These are phyloP conservation scores for Chymomyza procnemis DNA, from an alignment of 2,888 invertebrate species.

Conservation along the genomic window DNA sequence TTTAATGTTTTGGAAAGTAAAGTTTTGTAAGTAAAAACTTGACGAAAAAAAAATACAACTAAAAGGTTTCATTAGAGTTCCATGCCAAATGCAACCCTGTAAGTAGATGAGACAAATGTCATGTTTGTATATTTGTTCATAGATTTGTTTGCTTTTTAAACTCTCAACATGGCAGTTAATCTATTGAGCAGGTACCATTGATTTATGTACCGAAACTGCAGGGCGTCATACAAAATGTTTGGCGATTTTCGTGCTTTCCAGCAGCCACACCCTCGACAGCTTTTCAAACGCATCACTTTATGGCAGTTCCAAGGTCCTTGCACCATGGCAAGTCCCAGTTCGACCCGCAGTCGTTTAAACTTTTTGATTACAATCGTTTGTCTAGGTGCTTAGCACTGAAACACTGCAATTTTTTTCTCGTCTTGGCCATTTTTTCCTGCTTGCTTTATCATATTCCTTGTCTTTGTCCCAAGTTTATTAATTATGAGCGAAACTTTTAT, in stretches of 20 bases:
- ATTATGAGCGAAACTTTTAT: conserved; percentile 39
- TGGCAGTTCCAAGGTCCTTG: neutral
- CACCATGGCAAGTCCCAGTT: neutral
- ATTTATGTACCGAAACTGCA: conserved; percentile 56
- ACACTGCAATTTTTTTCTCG: neutral
- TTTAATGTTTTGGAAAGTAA: no score
- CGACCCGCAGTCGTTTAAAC: neutral
- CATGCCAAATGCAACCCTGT: no score
- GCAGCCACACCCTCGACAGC: neutral
- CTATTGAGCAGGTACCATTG: conserved; percentile 50
- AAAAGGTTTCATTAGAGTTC: no score
- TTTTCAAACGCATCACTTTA: neutral
- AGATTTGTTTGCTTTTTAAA: conserved; percentile 6
- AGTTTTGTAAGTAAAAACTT: no score
- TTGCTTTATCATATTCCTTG: neutral
- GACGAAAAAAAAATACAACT: no score
- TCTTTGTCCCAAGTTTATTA: conserved; percentile 46
- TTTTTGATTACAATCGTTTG: neutral
- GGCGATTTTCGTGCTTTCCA: neutral
- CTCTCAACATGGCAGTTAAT: conserved; percentile 48
- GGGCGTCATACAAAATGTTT: conserved; percentile 30
- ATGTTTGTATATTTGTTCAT: no score
- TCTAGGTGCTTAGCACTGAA: neutral
- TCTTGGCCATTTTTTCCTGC: neutral
- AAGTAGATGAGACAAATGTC: no score